phyloP scores from a whole-genome alignment of 2,113 vertebrate genomes.

The Tiliqua scincoides region DNA sequence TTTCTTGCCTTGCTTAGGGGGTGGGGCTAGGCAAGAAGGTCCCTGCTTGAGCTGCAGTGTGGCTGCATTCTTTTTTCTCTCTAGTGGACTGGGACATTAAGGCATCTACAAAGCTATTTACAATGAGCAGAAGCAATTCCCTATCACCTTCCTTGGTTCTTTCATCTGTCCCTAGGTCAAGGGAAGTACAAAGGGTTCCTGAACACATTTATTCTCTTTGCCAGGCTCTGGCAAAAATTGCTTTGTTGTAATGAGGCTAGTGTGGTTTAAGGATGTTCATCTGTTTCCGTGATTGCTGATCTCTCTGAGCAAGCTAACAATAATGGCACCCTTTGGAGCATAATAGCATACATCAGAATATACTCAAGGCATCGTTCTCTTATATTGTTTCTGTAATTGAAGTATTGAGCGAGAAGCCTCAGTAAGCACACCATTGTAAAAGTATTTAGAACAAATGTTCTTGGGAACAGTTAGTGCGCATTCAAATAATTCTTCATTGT shows the following conservation, averaged over 20 bases:
- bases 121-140: neutral
- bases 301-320: slow-evolving; percentile 34
- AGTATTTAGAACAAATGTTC: slow-evolving; percentile 34
- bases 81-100: accelerated
- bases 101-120: slow-evolving; percentile 15
- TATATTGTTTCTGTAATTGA: slow-evolving; percentile 32
- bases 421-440: slow-evolving; percentile 3
- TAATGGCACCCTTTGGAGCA: slow-evolving; percentile 16
- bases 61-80: too few species aligned
- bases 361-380: slow-evolving; percentile 25
- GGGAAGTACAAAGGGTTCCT: neutral
- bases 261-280: slow-evolving; percentile 26
- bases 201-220: slow-evolving; percentile 32
- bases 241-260: slow-evolving; percentile 34
- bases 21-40: too few species aligned
- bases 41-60: too few species aligned
- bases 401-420: slow-evolving; percentile 36
- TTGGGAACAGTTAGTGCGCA: neutral
- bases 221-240: slow-evolving; percentile 17
- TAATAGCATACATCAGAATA: slow-evolving; percentile 1
- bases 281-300: slow-evolving; percentile 56
- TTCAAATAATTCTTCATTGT: slow-evolving; percentile 39
- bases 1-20: too few species aligned
- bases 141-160: slow-evolving; percentile 9
- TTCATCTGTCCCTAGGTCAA: slow-evolving; percentile 17